phyloP scores from a whole-genome alignment of 2,113 vertebrate genomes.

The Empidonax alnorum region DNA sequence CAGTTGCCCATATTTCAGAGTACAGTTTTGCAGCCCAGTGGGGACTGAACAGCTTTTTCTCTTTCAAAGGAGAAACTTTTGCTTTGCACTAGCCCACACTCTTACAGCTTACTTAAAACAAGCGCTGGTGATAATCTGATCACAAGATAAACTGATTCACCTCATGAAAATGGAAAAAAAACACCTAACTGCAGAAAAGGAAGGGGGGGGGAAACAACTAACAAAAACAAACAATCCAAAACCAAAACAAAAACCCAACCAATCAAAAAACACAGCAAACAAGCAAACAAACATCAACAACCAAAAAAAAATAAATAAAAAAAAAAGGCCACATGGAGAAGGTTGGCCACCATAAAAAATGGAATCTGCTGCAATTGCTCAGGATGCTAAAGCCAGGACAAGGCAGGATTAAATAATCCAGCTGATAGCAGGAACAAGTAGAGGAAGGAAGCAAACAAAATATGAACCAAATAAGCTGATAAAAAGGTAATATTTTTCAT shows the following conservation, averaged over 20 bases:
- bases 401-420: background rate
- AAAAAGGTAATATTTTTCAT: background rate
- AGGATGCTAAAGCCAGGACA: background rate
- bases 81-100: background rate
- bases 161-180: background rate
- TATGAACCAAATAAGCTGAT: background rate
- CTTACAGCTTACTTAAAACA: background rate
- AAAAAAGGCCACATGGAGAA: rapidly evolving
- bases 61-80: background rate
- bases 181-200: background rate
- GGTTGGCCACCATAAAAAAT: background rate
- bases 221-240: too few species aligned
- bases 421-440: background rate
- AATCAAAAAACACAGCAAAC: background rate
- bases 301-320: background rate
- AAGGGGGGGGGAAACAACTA: too few species aligned
- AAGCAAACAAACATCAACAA: too few species aligned
- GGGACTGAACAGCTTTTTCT: background rate
- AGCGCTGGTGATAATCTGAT: background rate
- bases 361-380: background rate
- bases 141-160: slow-evolving; percentile 5
- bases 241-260: background rate
- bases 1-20: background rate
- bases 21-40: background rate
- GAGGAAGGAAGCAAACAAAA: background rate